Evolutionary conservation across 2,113 vertebrate species (phyloP), one percentile per base, ranked within the genome.

Genomic region (Phaetusa simplex): DNA sequence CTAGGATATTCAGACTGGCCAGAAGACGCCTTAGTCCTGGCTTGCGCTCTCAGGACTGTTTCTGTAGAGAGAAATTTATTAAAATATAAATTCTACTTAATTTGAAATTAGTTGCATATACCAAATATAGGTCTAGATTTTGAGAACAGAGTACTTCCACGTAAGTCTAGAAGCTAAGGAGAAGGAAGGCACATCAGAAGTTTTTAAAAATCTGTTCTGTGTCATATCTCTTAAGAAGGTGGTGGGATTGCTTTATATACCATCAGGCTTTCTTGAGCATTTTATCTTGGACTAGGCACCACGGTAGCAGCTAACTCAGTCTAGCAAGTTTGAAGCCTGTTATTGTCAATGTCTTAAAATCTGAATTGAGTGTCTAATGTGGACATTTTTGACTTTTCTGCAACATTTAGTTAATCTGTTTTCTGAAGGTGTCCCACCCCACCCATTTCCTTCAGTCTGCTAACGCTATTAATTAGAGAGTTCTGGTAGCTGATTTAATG

Each of bases 331-430:
- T 70, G 21, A 91, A 89, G 5, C 8, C 14, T 36, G 6, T 22
- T 24, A 71, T 90, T 84, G 50, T 38, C 20, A 38, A 38, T 21
- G 5, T 27, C 20, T n/a, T 64, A 79, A 95, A 84, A 45, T 56
- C 9, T 27, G 64, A 71, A 2, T 14, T 55, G 14, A 43, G 17
- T 64, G 11, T 64, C 34, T 29, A 36, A 19, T 65, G 32, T 40
- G 66, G 32, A 69, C 18, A 56, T 61, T 76, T 90, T 72, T 6
- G 16, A 71, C 26, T 93, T 47, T 40, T 95, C 86, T 64, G 22
- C 62, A n/a, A 80, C 72, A 95, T 90, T 96, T 95, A 92, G 30
- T 82, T 96, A 66, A 90, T 93, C 82, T 93, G 66, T 90, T 97
- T 97, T 93, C 53, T 86, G 66, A 93, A 93, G 23, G 10, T 61